phyloP scores from a whole-genome alignment of 2,888 invertebrate species.

The Idaea straminata region DNA sequence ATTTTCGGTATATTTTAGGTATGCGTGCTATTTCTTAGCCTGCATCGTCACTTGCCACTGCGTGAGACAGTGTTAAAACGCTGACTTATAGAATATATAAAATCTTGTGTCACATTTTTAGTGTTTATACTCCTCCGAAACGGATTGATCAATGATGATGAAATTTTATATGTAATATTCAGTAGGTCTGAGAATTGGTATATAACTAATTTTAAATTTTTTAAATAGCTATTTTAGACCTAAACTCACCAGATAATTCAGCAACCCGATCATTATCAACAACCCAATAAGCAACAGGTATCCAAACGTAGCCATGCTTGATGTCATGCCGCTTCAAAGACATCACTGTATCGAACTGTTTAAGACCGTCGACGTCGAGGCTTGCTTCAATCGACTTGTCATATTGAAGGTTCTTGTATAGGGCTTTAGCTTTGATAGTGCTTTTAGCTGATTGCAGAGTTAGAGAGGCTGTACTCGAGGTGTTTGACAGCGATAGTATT shows the following conservation, averaged over 20 bases:
- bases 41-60: no score
- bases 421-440: slow-evolving; percentile 84
- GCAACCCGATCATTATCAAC: slow-evolving; percentile 87
- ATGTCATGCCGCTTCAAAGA: slow-evolving; percentile 80
- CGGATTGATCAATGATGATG: no score
- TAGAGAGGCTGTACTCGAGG: slow-evolving; percentile 73
- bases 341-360: slow-evolving; percentile 83
- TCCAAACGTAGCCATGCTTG: slow-evolving; percentile 84
- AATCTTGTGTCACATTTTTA: no score
- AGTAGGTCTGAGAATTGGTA: no score
- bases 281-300: slow-evolving; percentile 85
- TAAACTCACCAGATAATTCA: slow-evolving; percentile 82
- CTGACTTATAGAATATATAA: no score
- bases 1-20: no score
- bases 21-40: no score
- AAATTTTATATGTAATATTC: no score
- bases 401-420: slow-evolving; percentile 84
- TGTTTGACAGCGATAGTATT: slow-evolving; percentile 55
- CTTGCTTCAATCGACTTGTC: slow-evolving; percentile 85
- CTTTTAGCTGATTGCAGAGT: slow-evolving; percentile 84
- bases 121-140: no score
- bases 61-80: no score
- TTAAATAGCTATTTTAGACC: no score
- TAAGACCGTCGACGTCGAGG: slow-evolving; percentile 86
- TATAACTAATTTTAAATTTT: no score